These are phyloP conservation scores for Dicerorhinus sumatrensis DNA, from an alignment of 2,113 vertebrate species.

Conservation along the genomic window DNA sequence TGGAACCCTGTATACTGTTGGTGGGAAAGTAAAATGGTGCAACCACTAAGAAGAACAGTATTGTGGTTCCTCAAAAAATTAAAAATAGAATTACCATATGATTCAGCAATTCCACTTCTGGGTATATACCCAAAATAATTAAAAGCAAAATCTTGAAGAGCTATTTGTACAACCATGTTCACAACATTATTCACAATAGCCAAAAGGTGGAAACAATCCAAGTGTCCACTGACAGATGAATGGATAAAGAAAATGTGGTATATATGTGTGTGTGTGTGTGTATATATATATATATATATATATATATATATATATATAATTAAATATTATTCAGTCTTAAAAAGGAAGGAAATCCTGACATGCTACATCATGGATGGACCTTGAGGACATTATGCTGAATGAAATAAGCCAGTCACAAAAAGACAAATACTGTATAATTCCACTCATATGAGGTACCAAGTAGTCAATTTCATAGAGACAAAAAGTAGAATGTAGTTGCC, in stretches of 20 bases:
- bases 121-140: neutral
- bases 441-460: neutral
- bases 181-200: neutral
- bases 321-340: neutral
- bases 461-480: neutral
- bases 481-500: neutral
- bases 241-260: neutral
- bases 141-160: neutral
- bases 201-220: neutral
- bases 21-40: neutral
- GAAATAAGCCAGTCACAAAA: neutral
- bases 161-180: neutral
- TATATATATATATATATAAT: no score
- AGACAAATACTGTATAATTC: neutral
- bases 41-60: neutral
- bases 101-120: neutral
- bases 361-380: neutral
- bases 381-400: neutral
- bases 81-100: neutral
- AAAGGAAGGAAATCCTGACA: neutral
- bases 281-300: no score
- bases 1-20: neutral
- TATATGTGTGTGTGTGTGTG: no score
- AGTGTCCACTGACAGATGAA: neutral
- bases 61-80: no score